A percentile compares a stretch with the other conserved stretches of the same genome.
These are phyloP conservation scores for Datnioides undecimradiatus DNA, from an alignment of 2,113 vertebrate species.

Conservation along the genomic window DNA sequence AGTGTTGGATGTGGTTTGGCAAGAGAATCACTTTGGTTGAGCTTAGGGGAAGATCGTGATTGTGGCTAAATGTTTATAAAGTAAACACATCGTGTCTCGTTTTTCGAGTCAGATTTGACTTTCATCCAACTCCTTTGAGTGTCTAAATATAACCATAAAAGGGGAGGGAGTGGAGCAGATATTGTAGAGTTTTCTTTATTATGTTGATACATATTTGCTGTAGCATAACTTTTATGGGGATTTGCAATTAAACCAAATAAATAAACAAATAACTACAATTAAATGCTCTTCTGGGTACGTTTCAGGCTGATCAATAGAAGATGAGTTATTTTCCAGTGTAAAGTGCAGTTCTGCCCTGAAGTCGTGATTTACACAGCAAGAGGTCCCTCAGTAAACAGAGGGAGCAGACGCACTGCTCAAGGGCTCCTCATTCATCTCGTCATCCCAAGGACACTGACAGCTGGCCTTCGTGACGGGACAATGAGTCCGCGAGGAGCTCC, in stretches of 20 bases:
- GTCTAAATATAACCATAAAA: neutral
- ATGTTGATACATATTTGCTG: neutral
- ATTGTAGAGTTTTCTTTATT: neutral
- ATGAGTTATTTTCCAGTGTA: neutral
- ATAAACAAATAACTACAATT: constrained; percentile 1
- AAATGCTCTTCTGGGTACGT: constrained; percentile 5
- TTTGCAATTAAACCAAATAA: neutral
- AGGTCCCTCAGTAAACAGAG: constrained; percentile 68
- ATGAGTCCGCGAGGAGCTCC: constrained; percentile 68
- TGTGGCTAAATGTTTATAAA: neutral
- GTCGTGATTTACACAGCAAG: constrained; percentile 61
- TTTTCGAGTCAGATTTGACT: neutral
- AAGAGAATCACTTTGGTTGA: neutral
- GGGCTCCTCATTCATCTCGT: constrained; percentile 69
- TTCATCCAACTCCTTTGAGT: no score
- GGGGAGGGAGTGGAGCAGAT: neutral
- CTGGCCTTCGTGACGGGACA: constrained; percentile 79
- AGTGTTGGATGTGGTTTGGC: neutral
- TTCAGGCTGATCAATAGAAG: constrained; percentile 23
- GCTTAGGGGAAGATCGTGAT: neutral
- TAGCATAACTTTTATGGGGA: neutral
- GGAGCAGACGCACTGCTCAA: constrained; percentile 67
- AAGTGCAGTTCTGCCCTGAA: constrained; percentile 36
- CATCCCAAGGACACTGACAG: constrained; percentile 76
- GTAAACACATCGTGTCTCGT: neutral